phyloP scores from a whole-genome alignment of 2,888 invertebrate species.

The Caenorhabditis sp. region DNA sequence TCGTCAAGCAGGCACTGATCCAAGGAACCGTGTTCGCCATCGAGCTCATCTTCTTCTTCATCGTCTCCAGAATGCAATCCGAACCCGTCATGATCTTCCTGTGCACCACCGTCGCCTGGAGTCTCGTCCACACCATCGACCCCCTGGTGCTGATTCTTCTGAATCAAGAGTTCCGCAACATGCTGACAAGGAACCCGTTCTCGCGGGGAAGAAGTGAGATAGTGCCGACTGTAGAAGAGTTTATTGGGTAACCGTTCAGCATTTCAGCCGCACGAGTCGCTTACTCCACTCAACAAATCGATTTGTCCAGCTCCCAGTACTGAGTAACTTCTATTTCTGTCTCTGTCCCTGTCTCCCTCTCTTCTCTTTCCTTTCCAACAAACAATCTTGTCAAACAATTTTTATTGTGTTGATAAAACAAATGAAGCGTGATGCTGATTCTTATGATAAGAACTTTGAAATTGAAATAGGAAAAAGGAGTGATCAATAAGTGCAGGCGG shows the following conservation, averaged over 20 bases:
- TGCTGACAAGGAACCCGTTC: constrained; percentile 35
- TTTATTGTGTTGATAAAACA: constrained; percentile 4
- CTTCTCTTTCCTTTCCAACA: neutral
- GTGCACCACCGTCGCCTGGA: constrained; percentile 61
- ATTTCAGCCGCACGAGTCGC: constrained; percentile 48
- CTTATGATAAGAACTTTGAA: constrained; percentile 8
- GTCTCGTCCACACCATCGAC: constrained; percentile 52
- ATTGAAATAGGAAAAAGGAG: neutral
- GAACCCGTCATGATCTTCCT: constrained; percentile 44
- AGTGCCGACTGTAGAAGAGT: neutral
- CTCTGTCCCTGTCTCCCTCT: neutral
- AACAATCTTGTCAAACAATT: constrained; percentile 23
- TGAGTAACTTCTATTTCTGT: too few relatives aligned
- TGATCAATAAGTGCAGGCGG: too few relatives aligned
- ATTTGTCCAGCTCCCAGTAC: constrained; percentile 36
- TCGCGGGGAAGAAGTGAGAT: constrained; percentile 23
- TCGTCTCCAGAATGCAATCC: constrained; percentile 51
- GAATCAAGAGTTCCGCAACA: constrained; percentile 52
- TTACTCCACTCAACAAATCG: constrained; percentile 46
- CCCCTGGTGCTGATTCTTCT: constrained; percentile 48
- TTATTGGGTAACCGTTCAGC: neutral
- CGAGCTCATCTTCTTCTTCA: constrained; percentile 57
- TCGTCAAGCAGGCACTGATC: constrained; percentile 54
- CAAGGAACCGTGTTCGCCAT: constrained; percentile 54
- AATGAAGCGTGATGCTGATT: constrained; percentile 25